Evolutionary conservation across 2,113 vertebrate species (phyloP), one percentile per base, ranked within the genome.

Genomic region (Quiscalus mexicanus): DNA sequence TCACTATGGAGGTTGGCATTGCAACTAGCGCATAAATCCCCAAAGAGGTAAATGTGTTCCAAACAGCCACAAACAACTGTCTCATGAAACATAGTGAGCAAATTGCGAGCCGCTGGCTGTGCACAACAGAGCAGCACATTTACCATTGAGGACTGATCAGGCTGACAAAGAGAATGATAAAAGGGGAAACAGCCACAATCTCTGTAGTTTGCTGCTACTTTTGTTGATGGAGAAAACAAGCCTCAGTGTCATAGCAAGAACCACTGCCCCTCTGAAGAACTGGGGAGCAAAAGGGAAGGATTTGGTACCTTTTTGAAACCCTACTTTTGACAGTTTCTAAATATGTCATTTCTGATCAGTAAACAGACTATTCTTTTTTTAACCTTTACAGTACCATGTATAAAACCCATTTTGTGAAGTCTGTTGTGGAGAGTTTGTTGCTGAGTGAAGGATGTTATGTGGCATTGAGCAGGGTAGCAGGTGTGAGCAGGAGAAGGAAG

Each of bases 51-150:
- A 97, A 97, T 98, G 97, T 98, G 98, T 98, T 98, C 98, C 97
- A 98, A 98, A 98, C 98, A 97, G 98, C 98, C 98, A 97, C 97
- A 98, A 97, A 98, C 98, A 98, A 98, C 97, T 98, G 98, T 98
- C 98, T 98, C 97, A 96, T 98, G 98, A 97, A 98, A 98, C 97
- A 94, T 67, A 98, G 98, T 97, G 97, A 98, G 97, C 97, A 98
- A 98, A 98, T 98, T 98, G 98, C 93, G 3, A 97, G 98, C 96
- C 77, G 97, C 98, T 98, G 97, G 97, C 98, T 97, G 97, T 97
- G 97, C 97, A 97, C 98, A 98, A 97, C 95, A 95, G 96, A 98
- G 97, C 95, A 96, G 96, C 85, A 97, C 93, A 93, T 97, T 97
- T 96, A 94, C 98, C 96, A 96, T 59, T 96, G 95, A 98, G 95